Conservation (phyloP, 92 coral and sea anemone genomes). For the Hydrozoanthus gracilis region DNA sequence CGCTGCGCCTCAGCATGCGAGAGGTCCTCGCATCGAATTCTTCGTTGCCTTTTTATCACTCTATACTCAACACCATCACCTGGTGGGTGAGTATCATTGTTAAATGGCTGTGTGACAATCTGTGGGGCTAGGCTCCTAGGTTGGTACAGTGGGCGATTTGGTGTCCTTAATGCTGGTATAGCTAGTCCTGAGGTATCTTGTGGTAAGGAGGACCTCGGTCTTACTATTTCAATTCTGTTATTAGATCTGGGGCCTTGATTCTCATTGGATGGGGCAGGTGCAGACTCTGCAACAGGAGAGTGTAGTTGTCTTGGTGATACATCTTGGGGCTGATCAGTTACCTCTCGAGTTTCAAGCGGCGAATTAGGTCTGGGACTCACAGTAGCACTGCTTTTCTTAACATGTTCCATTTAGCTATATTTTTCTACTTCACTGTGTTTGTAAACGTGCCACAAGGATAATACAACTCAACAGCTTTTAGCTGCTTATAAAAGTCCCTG, state of each 20-base stretch:
- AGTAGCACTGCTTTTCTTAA: too few relatives aligned
- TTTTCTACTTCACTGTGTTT: too few relatives aligned
- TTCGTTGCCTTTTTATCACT: conserved; percentile 21
- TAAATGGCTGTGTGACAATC: conserved; percentile 7
- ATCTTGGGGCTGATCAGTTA: neutral
- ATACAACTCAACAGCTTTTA: too few relatives aligned
- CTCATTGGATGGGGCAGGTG: neutral
- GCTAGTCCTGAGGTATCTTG: conserved; percentile 10
- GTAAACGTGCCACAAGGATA: too few relatives aligned
- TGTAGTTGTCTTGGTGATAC: neutral
- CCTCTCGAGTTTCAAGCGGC: conserved; percentile 74
- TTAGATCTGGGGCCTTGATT: conserved; percentile 31
- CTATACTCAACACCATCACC: neutral
- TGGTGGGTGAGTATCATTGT: neutral
- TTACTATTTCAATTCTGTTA: conserved; percentile 9
- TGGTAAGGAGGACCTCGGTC: conserved; percentile 16
- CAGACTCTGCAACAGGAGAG: conserved; percentile 12
- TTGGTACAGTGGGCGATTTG: conserved; percentile 2
- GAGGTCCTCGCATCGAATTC: neutral
- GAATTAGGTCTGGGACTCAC: neutral
- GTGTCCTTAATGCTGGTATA: neutral
- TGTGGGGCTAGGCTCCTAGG: conserved; percentile 11
- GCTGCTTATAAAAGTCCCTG: too few relatives aligned
- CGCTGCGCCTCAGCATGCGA: conserved; percentile 7
- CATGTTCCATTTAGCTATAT: too few relatives aligned